Percentiles rank a stretch among this genome's conserved stretches.
phyloP scores from a whole-genome alignment of 2,797 vertebrate genomes.

The Chelonia mydas region DNA sequence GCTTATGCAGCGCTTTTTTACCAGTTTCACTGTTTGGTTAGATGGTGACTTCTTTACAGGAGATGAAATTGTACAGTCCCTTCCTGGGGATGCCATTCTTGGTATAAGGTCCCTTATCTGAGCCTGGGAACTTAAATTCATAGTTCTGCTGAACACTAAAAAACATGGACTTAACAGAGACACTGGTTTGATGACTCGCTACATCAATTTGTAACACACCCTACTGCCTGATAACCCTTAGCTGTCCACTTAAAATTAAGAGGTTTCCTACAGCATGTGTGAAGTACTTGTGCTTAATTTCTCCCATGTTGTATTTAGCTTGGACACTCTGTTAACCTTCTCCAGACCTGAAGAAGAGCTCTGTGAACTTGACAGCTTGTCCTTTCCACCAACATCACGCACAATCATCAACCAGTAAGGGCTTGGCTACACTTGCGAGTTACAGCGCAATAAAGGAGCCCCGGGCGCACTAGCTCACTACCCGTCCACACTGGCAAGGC shows the following conservation, averaged over 20 bases:
- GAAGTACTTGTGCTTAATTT: not conserved
- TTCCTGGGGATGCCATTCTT: not conserved
- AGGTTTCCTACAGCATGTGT: not conserved
- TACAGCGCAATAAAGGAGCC: no score
- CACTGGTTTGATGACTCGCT: not conserved
- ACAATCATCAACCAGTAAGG: not conserved
- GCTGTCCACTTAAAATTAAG: not conserved
- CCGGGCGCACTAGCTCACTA: no score
- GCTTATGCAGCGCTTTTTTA: not conserved
- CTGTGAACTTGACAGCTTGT: not conserved
- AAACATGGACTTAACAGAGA: not conserved
- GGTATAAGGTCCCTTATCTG: not conserved
- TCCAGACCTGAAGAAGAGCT: not conserved
- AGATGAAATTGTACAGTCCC: not conserved
- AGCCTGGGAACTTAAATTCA: not conserved
- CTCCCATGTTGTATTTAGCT: not conserved
- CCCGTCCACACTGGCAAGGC: no score
- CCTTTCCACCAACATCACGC: not conserved
- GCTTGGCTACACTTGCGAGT: no score
- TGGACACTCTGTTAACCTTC: not conserved
- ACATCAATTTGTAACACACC: not conserved
- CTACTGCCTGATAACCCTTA: not conserved
- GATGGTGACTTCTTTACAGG: not conserved
- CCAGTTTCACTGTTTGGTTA: not conserved
- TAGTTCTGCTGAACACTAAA: not conserved